These are phyloP conservation scores for Hydrozoanthus tunicans DNA, from an alignment of 64 coral and sea anemone genomes.

Conservation along the genomic window DNA sequence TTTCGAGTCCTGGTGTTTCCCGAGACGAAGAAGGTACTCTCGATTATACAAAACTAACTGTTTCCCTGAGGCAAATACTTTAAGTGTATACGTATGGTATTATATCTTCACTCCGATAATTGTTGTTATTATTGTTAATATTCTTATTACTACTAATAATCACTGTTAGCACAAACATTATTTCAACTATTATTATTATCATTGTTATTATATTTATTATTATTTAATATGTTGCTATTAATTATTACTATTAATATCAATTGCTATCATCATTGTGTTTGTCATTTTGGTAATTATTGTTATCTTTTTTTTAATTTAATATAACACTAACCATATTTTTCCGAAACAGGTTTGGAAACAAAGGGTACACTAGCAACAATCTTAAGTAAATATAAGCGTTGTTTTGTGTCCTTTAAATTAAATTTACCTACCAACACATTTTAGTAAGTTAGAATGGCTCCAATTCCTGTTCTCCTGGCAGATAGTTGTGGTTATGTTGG, in stretches of 20 bases:
- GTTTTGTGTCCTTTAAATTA: not conserved
- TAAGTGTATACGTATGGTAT: too few relatives aligned
- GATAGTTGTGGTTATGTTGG: not conserved
- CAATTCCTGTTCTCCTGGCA: conserved; percentile 15
- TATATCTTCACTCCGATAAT: too few relatives aligned
- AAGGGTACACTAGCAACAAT: not conserved
- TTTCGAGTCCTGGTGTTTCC: too few relatives aligned
- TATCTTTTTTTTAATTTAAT: not conserved
- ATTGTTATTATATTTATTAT: too few relatives aligned
- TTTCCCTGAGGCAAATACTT: too few relatives aligned
- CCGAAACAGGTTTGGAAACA: not conserved
- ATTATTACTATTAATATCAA: not conserved
- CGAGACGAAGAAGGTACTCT: too few relatives aligned
- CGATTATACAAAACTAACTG: too few relatives aligned
- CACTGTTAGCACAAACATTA: too few relatives aligned
- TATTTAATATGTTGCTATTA: not conserved
- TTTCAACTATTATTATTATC: too few relatives aligned
- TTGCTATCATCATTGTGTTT: not conserved
- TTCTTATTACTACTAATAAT: too few relatives aligned
- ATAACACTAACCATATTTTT: not conserved
- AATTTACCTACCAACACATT: conserved; percentile 22
- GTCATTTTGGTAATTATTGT: not conserved
- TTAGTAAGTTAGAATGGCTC: not conserved
- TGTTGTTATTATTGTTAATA: too few relatives aligned
- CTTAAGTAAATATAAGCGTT: too few relatives aligned